These are phyloP conservation scores for Enteromius radiatus DNA, from an alignment of 2,797 vertebrate genomes.

Conservation along the genomic window DNA sequence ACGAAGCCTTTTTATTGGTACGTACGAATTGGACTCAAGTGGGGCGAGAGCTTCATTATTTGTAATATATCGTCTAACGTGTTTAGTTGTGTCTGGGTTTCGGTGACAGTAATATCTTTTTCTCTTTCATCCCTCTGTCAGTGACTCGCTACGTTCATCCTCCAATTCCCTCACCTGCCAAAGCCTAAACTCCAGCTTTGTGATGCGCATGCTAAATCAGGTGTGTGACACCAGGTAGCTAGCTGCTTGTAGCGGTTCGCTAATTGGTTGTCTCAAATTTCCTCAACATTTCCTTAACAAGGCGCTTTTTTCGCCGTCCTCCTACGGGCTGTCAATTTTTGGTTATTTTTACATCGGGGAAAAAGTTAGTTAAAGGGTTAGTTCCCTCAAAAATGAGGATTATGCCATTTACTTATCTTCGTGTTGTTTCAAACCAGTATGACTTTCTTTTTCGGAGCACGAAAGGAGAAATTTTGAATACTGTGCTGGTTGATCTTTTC, in stretches of 20 bases:
- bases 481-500: not conserved
- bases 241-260: constrained; percentile 13
- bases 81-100: constrained; percentile 37
- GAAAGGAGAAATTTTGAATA: not conserved
- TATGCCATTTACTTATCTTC: not conserved
- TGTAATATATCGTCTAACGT: constrained; percentile 16
- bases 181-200: constrained; percentile 36
- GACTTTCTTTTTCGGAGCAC: not conserved
- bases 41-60: constrained; percentile 36
- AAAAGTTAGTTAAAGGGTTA: constrained; percentile 6
- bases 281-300: constrained; percentile 37
- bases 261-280: constrained; percentile 48
- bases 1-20: constrained; percentile 16
- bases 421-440: not conserved
- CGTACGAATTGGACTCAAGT: not conserved
- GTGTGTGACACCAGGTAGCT: constrained; percentile 29
- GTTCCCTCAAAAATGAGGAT: constrained; percentile 2
- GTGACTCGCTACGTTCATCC: constrained; percentile 1
- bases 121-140: constrained; percentile 42
- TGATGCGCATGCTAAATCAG: constrained; percentile 32
- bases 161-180: constrained; percentile 25
- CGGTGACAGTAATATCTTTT: constrained; percentile 32
- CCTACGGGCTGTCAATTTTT: constrained; percentile 19
- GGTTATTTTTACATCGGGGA: constrained; percentile 35
- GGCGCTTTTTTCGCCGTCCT: not conserved